Evolutionary conservation across 2,888 invertebrate species (phyloP), one percentile per base, ranked within the genome.

Genomic region (Synanthedon andrenaeformis): DNA sequence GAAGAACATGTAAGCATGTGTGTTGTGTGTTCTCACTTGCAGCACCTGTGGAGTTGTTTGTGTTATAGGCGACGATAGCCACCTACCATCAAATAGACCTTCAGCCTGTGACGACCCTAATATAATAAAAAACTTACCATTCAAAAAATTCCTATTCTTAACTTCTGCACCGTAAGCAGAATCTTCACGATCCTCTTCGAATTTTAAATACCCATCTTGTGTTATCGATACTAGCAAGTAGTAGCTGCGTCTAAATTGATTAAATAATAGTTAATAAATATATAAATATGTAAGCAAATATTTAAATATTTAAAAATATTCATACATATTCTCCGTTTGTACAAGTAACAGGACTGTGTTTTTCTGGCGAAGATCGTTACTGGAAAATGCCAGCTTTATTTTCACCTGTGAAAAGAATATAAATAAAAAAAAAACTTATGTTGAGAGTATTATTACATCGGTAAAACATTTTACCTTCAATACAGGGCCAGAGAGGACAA

Each of bases 381-480:
- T 94, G 0, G 96, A 96, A 76, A 96, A 96, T 0, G 96, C 96
- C 56, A 96, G 74, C 78, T 95, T 94, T 28, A 96, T 90, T 76
- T 94, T 95, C 1, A 96, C 93, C 80, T 93, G 90, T 57, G 66
- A 73, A 51, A 60, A 52, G 17, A 54, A 42, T 28, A 10, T 51
- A 4, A 42, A 14, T 12, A 42, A 11, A 45, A 52, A 52, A 12
- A 42, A 6, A 50, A 49, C 4, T 17, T 11, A 17, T 49, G 4
- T 17, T 13, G 11, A 49, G 49, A 14, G 4, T n/a, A 17, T 13
- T 2, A 12, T n/a, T 45, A 13, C 3, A 45, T 13, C 11, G 45
- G n/a, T 45, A 45, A 14, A 14, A 35, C 14, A 12, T 17, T 51
- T 62, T 60, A 87, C 88, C 67, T 76, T 79, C 51, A 90, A 88